phyloP scores from a whole-genome alignment of 1,140 invertebrate species.

The Melitaea cinxia region DNA sequence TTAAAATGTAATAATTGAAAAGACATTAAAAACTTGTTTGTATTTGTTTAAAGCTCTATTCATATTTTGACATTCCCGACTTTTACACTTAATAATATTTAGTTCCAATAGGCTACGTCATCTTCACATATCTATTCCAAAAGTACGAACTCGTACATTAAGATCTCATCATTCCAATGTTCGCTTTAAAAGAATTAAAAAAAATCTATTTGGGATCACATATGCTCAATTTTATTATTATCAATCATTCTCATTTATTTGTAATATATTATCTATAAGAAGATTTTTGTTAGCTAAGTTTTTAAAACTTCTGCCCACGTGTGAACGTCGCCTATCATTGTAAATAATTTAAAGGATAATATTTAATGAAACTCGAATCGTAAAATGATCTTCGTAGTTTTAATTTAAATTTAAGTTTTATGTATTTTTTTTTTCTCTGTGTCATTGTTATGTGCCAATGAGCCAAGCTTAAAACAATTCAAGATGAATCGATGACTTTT shows the following conservation, averaged over 20 bases:
- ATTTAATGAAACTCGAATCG: conserved; percentile 51
- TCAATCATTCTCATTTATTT: conserved; percentile 37
- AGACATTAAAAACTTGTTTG: not conserved
- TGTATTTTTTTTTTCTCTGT: conserved; percentile 51
- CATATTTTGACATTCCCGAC: not conserved
- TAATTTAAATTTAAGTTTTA: conserved; percentile 38
- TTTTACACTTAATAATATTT: not conserved
- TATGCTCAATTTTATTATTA: conserved; percentile 61
- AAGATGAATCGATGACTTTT: conserved; percentile 5
- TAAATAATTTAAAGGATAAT: conserved; percentile 65
- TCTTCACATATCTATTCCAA: conserved; percentile 29
- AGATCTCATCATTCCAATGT: conserved; percentile 77
- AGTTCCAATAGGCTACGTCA: conserved; percentile 6
- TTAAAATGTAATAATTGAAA: not conserved
- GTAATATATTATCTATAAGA: conserved; percentile 48
- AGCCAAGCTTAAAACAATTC: conserved; percentile 42
- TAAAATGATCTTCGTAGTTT: conserved; percentile 69
- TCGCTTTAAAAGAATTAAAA: conserved; percentile 58
- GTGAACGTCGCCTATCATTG: conserved; percentile 54
- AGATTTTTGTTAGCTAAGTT: conserved; percentile 45
- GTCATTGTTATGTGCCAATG: conserved; percentile 75
- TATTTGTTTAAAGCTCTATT: too few relatives aligned
- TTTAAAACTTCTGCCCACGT: conserved; percentile 60
- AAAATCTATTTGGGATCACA: conserved; percentile 50
- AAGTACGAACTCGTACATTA: conserved; percentile 43